phyloP scores from a whole-genome alignment of 2,888 invertebrate genomes.

The Mesorhabditis belari region DNA sequence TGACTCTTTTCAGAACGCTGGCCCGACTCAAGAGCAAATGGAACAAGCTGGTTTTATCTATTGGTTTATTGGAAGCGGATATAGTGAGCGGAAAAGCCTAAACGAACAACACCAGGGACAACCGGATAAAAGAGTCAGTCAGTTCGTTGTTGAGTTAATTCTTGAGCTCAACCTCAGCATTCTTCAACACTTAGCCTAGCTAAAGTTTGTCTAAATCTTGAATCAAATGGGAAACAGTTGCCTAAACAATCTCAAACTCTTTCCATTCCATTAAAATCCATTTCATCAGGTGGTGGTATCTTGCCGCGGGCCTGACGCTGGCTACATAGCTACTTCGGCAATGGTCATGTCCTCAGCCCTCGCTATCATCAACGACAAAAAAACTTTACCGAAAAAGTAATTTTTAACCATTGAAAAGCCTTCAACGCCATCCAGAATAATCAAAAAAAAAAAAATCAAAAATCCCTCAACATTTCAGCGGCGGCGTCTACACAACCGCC shows the following conservation, averaged over 20 bases:
- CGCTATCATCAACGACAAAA: conserved; percentile 69
- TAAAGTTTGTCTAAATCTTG: no score
- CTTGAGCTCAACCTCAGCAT: no score
- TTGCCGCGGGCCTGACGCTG: conserved; percentile 61
- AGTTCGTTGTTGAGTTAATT: background rate
- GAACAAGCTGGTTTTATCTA: conserved; percentile 62
- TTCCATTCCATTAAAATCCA: no score
- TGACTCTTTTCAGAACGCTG: conserved; percentile 56
- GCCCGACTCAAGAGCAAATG: conserved; percentile 58
- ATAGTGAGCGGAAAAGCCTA: conserved; percentile 62
- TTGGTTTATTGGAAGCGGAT: conserved; percentile 72
- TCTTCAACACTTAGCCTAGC: no score
- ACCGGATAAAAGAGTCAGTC: conserved; percentile 64
- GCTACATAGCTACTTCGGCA: conserved; percentile 58
- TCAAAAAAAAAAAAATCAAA: background rate
- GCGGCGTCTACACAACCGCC: conserved; percentile 78
- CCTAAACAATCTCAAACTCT: no score
- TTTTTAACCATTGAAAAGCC: conserved; percentile 31
- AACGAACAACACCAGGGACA: conserved; percentile 58
- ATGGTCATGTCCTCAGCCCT: conserved; percentile 69
- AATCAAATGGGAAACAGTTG: no score
- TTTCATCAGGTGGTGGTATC: conserved; percentile 63
- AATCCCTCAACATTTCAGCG: conserved; percentile 61
- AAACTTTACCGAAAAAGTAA: conserved; percentile 71
- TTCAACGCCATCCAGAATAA: conserved; percentile 1